Evolutionary conservation across 2,888 invertebrate species (phyloP).

Genomic region (Melieria omissa): DNA sequence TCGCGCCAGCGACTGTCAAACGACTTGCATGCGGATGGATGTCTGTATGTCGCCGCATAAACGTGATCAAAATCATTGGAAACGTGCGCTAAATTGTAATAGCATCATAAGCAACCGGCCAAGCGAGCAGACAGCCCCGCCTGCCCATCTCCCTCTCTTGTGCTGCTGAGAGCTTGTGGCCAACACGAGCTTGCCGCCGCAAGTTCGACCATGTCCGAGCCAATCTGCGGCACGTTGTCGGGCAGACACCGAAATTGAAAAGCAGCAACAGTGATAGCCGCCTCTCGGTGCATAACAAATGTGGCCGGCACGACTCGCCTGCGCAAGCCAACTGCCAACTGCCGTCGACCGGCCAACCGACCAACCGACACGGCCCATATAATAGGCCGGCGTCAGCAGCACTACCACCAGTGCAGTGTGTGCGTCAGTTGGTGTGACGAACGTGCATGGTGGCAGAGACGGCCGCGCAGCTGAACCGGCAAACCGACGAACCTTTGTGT

Average conservation of each 20-base stretch:
- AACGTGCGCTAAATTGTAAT: conserved; percentile 12
- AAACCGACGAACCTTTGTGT: conserved; percentile 19
- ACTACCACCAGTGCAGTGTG: conserved; percentile 2
- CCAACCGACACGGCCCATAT: not conserved
- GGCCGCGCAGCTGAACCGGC: conserved; percentile 12
- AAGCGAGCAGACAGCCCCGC: too few species aligned
- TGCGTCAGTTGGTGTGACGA: conserved; percentile 37
- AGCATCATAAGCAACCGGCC: not conserved
- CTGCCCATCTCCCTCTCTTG: too few species aligned
- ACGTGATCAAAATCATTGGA: not conserved
- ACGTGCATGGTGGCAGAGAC: not conserved
- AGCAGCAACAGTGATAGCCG: conserved; percentile 11
- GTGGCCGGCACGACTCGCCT: conserved; percentile 30
- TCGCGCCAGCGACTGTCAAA: too few species aligned
- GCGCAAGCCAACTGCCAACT: not conserved
- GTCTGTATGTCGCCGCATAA: not conserved
- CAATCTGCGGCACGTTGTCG: too few species aligned
- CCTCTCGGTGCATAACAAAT: conserved; percentile 40
- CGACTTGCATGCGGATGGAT: too few species aligned
- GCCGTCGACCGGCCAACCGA: not conserved
- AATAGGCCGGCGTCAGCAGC: too few species aligned
- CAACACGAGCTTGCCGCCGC: conserved; percentile 26
- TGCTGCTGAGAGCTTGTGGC: conserved; percentile 21
- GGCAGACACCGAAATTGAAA: not conserved
- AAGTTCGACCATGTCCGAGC: not conserved